These are phyloP conservation scores for Chunga burmeisteri DNA, from an alignment of 2,113 vertebrate genomes.

Conservation along the genomic window DNA sequence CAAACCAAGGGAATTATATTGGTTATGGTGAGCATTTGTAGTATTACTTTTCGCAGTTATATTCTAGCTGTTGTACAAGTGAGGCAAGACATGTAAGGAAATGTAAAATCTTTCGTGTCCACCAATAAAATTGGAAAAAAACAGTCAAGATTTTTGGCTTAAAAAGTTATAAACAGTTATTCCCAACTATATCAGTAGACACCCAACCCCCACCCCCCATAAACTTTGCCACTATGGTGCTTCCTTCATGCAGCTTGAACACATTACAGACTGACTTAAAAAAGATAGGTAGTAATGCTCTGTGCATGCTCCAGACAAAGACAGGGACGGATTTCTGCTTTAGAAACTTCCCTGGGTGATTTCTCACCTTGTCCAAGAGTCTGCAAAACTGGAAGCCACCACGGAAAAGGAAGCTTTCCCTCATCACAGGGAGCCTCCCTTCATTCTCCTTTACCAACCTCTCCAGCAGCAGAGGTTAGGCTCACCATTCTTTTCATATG, in stretches of 20 bases:
- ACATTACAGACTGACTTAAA: background rate
- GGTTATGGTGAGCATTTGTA: background rate
- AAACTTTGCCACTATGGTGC: background rate
- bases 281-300: background rate
- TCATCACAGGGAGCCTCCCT: background rate
- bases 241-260: background rate
- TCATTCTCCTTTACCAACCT: background rate
- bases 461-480: background rate
- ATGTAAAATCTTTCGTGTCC: background rate
- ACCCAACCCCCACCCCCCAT: accelerated
- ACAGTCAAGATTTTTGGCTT: background rate
- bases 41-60: background rate
- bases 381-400: background rate
- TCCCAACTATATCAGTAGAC: background rate
- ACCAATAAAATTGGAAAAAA: background rate
- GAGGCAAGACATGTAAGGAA: background rate
- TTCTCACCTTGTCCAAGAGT: background rate
- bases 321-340: background rate
- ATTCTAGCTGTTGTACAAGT: background rate
- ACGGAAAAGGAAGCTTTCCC: background rate
- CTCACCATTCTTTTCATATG: background rate
- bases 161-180: background rate
- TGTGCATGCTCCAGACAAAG: background rate
- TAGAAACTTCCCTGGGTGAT: background rate
- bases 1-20: background rate